Evolutionary conservation across 2,113 vertebrate genomes (phyloP), one percentile per base, ranked within the genome.

Genomic region (Oryzias celebensis): DNA sequence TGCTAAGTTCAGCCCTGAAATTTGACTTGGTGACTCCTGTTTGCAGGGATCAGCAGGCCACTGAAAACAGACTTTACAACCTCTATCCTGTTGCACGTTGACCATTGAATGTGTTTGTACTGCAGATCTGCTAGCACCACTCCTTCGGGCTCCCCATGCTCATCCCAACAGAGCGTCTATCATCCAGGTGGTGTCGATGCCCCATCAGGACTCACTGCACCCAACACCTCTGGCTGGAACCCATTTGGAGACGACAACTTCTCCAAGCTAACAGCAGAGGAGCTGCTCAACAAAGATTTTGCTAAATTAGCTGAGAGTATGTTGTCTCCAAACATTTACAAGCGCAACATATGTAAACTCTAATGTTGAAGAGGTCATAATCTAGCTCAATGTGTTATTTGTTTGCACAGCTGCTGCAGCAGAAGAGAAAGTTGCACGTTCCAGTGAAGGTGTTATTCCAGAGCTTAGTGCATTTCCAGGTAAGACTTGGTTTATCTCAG

Each of bases 191-290:
- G 88, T 2, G 47, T 0, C 13, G 79, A 76, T 0, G 23, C 70
- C 47, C 70, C 57, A 0, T 24, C 73, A 3, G 57, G 71, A 24
- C 15, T 65, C 2, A 1, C 71, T 18, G 77, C 73, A 24, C 43
- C 66, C 49, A 68, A 16, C 13, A 17, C 65, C 85, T 92, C 1
- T 67, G 88, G 94, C 0, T 99, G 97, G 97, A 99, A 99, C 80
- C 97, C 97, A 0, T 99, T 99, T 12, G 97, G 96, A 1, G 95
- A 99, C 1, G 97, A 99, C 83, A 99, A 99, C 80, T 99, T 99
- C 89, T 97, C 97, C 75, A 98, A 95, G 85, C 95, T 98, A 22
- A 98, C 97, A 2, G 97, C 96, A 0, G 97, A 99, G 84, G 96
- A 98, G 84, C 92, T 98, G 53, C 94, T 98, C 1, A 98, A 99